Evolutionary conservation across 2,113 vertebrate species (phyloP), one percentile per base, ranked within the genome.

Genomic region (Limanda limanda): DNA sequence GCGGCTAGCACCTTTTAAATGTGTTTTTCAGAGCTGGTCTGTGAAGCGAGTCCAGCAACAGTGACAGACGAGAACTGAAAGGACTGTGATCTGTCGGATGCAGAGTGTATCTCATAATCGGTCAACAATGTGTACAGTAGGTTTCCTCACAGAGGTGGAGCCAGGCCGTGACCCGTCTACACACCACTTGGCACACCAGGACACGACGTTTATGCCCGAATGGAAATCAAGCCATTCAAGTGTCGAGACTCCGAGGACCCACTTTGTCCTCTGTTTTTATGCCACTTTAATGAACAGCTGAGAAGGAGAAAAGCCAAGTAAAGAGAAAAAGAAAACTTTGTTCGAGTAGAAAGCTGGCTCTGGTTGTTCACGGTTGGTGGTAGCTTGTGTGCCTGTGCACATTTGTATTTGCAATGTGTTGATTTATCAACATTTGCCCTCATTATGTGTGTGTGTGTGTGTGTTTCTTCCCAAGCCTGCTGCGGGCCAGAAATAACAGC

Each of bases 261-360:
- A 54, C 79, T 86, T 88, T 87, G 78, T 88, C 67, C 75, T 67
- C 56, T 79, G 70, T 76, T 88, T 51, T 86, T 76, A 88, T 87
- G 84, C 37, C 35, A 17, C 70, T 88, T 89, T 86, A 88, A 87
- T 87, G 60, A 85, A 77, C 78, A 78, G 62, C 86, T 48, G 42
- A 75, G 37, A 63, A 65, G 40, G 54, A 77, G 67, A 62, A 66
- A 70, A 58, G 69, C 76, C 31, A 59, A 71, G 65, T 48, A 31
- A 1, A 3, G 54, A 35, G 35, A 76, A 58, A 59, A 59, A 48
- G 74, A 27, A 60, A 71, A 79, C 48, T 75, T 57, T 83, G 70
- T 68, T 71, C 51, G 76, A 78, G 79, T 57, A 61, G 45, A 66
- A 51, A 70, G 23, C 18, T 1, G 4, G 25, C 31, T 82, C 15